These are phyloP conservation scores for Cotesia congregata DNA, from an alignment of 2,888 invertebrate species.

Conservation along the genomic window DNA sequence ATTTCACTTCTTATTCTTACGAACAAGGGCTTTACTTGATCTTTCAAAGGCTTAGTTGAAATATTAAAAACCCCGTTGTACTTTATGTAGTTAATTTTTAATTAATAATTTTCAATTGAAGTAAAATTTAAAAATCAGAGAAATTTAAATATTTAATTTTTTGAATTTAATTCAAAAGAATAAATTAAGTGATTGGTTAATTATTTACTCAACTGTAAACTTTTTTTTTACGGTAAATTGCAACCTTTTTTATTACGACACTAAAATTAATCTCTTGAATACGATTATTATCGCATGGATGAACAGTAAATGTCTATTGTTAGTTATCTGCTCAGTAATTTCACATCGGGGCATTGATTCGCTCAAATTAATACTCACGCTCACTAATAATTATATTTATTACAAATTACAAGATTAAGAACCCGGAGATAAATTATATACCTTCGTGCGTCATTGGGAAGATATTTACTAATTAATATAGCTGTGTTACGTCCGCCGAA, in stretches of 20 bases:
- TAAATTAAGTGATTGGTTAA: neutral
- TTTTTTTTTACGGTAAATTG: neutral
- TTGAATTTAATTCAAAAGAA: neutral
- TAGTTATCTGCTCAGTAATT: neutral
- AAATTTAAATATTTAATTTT: neutral
- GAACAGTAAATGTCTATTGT: constrained; percentile 15
- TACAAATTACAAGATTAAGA: neutral
- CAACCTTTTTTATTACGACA: constrained; percentile 5
- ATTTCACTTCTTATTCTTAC: neutral
- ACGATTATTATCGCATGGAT: constrained; percentile 17
- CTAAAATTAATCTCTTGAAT: neutral
- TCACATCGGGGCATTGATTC: neutral
- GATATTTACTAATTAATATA: neutral
- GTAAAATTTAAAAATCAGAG: neutral
- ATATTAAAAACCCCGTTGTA: no score
- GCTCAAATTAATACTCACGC: neutral
- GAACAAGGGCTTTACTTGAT: neutral
- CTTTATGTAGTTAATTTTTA: neutral
- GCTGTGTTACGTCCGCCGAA: neutral
- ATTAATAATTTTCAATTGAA: neutral
- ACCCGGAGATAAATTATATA: constrained; percentile 1
- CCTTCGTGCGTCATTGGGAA: neutral
- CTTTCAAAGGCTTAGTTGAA: no score
- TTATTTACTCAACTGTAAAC: constrained; percentile 5
- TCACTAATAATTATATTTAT: neutral